A percentile compares a stretch with the other conserved stretches of the same genome.
phyloP scores from a whole-genome alignment of 2,113 vertebrate genomes.

The Clarias magur region DNA sequence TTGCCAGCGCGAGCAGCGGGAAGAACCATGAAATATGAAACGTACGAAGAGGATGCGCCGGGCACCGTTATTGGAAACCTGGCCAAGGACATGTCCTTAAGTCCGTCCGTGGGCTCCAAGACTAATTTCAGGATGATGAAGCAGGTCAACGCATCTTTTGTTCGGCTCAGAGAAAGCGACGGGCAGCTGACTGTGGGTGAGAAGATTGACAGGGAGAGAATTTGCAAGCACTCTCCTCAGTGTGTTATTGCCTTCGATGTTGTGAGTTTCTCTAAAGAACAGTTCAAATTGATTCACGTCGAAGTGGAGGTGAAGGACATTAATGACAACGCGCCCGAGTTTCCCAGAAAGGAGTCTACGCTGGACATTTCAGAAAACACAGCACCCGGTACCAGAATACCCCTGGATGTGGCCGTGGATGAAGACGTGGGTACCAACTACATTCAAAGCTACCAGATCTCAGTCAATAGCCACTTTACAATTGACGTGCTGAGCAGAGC shows the following conservation, averaged over 20 bases:
- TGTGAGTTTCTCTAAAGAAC: constrained; percentile 90
- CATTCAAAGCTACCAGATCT: constrained; percentile 91
- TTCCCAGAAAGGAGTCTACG: constrained; percentile 80
- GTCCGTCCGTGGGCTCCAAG: constrained; percentile 72
- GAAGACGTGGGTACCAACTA: constrained; percentile 89
- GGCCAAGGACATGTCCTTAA: constrained; percentile 84
- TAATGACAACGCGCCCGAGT: constrained; percentile 91
- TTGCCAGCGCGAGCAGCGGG: constrained; percentile 63
- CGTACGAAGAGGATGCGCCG: constrained; percentile 88
- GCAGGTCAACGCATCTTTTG: constrained; percentile 91
- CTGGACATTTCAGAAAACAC: constrained; percentile 94
- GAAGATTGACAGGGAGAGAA: constrained; percentile 87
- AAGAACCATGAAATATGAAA: constrained; percentile 90
- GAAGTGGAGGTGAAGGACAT: constrained; percentile 97
- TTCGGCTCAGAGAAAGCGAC: constrained; percentile 87
- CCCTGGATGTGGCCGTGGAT: constrained; percentile 87
- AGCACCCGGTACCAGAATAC: constrained; percentile 86
- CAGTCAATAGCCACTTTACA: constrained; percentile 90
- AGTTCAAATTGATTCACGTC: constrained; percentile 90
- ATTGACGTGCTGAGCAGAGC: constrained; percentile 90
- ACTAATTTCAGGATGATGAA: constrained; percentile 93
- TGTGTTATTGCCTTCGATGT: constrained; percentile 93
- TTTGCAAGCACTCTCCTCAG: constrained; percentile 82
- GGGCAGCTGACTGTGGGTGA: constrained; percentile 91
- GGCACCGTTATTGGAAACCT: constrained; percentile 92